Base-by-base conservation (phyloP, 2,113 vertebrate species). In the Nerophis lumbriciformis region DNA sequence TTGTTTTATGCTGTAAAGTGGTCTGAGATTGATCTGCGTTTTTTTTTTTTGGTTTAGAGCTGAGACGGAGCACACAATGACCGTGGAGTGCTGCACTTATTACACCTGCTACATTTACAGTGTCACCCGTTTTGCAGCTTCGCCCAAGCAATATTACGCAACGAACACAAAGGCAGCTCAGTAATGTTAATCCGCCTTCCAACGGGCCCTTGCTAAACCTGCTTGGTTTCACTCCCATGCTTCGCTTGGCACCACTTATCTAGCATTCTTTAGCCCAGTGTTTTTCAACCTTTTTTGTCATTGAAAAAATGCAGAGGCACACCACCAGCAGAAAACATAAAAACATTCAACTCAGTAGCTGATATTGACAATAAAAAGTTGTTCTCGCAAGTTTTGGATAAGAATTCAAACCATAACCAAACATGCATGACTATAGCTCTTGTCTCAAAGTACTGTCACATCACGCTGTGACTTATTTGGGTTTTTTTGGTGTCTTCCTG, bases 161-260 rank as follows among this genome's bases (percentile, higher is more conserved):
- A 81, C 61, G 72, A 79, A 75, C 66, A 77, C 56, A 53, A 71
- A 74, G 71, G 74, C 77, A 73, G 73, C 68, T 80, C 71, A 75
- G 72, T 71, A 66, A 81, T 79, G 78, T 75, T 83, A 79, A 83
- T 80, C 69, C 77, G 49, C 55, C 61, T 57, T 67, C 63, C 63
- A 76, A 53, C 15, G 42, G 58, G 71, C 78, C 47, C 75, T 80
- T 57, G 50, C 68, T 69, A 45, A 76, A 83, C 78, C 56, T 21
- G 67, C 71, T 80, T 9, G 63, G 64, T 63, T 74, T 66, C 54
- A 35, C 57, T 61, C 15, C 42, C 67, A 60, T 61, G 59, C 69
- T 69, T 74, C 54, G 48, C 21, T 16, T 67, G 72, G 59, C 63
- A 64, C 49, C 67, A 67, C 67, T 65, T 68, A 56, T 66, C 48